phyloP scores from a whole-genome alignment of 2,888 invertebrate genomes.

The Ophion costatus region DNA sequence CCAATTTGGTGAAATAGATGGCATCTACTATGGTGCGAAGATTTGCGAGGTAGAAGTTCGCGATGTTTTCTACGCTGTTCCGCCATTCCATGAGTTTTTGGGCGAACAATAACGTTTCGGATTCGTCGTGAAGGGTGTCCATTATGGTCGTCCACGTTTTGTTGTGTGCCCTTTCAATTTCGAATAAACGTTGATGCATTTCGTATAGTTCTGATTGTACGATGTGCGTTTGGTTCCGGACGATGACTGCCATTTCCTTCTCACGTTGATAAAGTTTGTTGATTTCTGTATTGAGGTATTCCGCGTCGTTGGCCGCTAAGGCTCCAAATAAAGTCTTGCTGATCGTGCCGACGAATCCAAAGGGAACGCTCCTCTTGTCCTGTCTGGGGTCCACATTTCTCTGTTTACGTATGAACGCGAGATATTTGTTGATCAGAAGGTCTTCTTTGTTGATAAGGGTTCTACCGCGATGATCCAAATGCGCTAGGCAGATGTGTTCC shows the following conservation, averaged over 20 bases:
- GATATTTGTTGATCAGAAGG: neutral
- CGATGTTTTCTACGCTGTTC: neutral
- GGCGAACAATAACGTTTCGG: neutral
- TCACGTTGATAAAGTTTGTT: neutral
- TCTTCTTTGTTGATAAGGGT: neutral
- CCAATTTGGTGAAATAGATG: too few relatives aligned
- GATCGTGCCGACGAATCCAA: neutral
- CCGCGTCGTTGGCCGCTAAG: neutral
- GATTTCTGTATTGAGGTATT: neutral
- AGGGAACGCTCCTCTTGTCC: neutral
- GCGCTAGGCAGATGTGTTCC: neutral
- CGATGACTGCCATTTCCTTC: neutral
- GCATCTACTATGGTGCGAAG: too few relatives aligned
- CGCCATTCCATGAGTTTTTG: neutral
- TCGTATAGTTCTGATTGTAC: neutral
- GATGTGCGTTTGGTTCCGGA: neutral
- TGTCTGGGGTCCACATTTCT: neutral
- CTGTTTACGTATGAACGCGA: neutral
- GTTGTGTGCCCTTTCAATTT: neutral
- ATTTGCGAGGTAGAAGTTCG: too few relatives aligned
- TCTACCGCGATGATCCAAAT: neutral
- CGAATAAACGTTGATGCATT: neutral
- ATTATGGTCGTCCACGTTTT: neutral
- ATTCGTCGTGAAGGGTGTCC: neutral
- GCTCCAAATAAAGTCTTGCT: neutral